Conservation (phyloP, 2,888 invertebrate genomes). For the Cryptosula pallasiana region DNA sequence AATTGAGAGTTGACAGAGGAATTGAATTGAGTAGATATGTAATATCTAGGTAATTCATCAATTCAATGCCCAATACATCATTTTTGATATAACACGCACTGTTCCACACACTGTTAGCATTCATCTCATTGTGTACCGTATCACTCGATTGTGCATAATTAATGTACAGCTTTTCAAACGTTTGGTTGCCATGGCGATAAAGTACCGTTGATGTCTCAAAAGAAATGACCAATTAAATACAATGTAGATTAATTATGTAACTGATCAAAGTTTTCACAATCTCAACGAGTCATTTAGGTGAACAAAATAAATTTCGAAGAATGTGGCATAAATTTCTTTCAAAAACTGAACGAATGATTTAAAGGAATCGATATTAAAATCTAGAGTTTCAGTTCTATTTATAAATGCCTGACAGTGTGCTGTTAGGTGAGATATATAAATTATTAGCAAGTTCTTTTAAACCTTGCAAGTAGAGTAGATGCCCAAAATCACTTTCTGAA, state of each 20-base stretch:
- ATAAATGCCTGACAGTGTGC: too few relatives aligned
- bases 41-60: conserved; percentile 5
- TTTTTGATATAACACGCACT: too few relatives aligned
- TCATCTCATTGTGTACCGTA: neutral
- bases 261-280: too few relatives aligned
- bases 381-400: neutral
- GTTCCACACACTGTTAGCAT: neutral
- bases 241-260: neutral
- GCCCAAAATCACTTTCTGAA: too few relatives aligned
- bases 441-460: too few relatives aligned
- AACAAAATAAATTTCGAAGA: neutral
- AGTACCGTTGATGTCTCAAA: neutral
- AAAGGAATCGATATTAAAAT: neutral
- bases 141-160: neutral
- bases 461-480: too few relatives aligned
- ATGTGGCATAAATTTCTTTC: neutral
- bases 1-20: neutral
- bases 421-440: too few relatives aligned
- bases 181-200: neutral
- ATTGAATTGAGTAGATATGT: conserved; percentile 17
- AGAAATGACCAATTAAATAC: neutral
- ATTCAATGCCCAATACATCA: too few relatives aligned
- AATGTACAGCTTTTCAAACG: neutral
- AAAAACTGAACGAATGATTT: neutral
- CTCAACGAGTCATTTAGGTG: too few relatives aligned